Base-by-base conservation (phyloP, 2,797 vertebrate genomes). In the Gymnothorax reevesii region DNA sequence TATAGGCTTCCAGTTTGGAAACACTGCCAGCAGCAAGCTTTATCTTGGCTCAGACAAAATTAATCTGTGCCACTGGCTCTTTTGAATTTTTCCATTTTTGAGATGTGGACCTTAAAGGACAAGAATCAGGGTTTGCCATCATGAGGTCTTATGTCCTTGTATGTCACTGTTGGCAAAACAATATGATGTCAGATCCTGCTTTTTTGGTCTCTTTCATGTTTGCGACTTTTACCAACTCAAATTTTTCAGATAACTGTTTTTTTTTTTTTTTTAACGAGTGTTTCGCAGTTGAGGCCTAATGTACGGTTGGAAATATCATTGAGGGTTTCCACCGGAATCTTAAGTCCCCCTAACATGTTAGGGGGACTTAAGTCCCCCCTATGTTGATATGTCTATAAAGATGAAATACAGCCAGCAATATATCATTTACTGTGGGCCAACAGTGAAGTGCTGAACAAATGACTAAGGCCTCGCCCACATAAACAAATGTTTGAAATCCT, bases 1-100 rank as follows among this genome's bases (percentile, higher is more conserved):
- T 90, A 87, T 88, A 91, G 88, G 88, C 89, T 91, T 89, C 88
- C 84, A 89, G 90, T 92, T 90, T 91, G 89, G 92, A 92, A 87
- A 87, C 79, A 87, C 85, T 82, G 90, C 92, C 91, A 86, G 90
- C 89, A 92, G 92, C 93, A 89, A 93, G 92, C 92, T 93, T 91
- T 93, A 94, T 94, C 92, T 91, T 80, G 57, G 84, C 89, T 92
- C 90, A 64, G 90, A 91, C 92, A 89, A 92, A 93, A 87, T 84
- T 93, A 93, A 94, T 95, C 91, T 84, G n/a, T 84, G 89, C 89
- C 91, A 87, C 12, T 55, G 91, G 91, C 90, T 87, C 92, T 83
- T 92, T 89, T 85, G 71, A 79, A 86, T 84, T 92, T 89, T 89
- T 89, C 90, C 89, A 91, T 88, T 88, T 79, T 88, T 84, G 57